Base-by-base conservation (phyloP, 2,888 invertebrate genomes). In the Stenoptilia bipunctidactyla region DNA sequence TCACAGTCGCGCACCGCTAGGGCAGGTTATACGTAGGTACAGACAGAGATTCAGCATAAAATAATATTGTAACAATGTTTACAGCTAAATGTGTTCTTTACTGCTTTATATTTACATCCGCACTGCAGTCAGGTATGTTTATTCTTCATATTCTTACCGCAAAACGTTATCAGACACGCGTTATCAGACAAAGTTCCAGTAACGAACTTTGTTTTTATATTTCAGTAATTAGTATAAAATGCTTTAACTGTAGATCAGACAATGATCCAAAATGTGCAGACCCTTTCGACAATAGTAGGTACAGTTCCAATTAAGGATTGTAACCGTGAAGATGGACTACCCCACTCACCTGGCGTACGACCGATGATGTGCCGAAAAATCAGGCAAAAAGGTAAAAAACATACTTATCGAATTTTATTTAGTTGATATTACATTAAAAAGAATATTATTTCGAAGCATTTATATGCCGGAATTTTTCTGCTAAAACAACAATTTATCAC, bases 321-420 rank as follows among this genome's bases (percentile, higher is more conserved):
- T 53, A 85, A 77, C 38, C 87, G 89, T 56, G 86, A 84, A 43
- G 74, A 66, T 10, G 86, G 87, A 5, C 66, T 92, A 25, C 61
- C 82, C 0, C 91, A 92, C 67, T 76, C 93, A 41, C 89, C 88
- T 1, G 90, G 89, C 13, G 83, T 90, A 0, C 83, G 85, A 34
- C 88, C 96, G 0, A 92, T 91, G 9, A 94, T 96, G 93, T 96
- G 96, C 65, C 87, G 96, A 35, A 96, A 96, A 85, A 93, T 94
- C 42, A 84, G 96, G 42, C 96, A 96, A 67, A 96, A 96, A 89
- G 92, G 93, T 92, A 52, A 12, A 27, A 42, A n/a, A 8, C n/a
- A n/a, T n/a, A n/a, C n/a, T n/a, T n/a, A n/a, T n/a, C 10, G 6
- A 27, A 8, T 6, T 8, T 9, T n/a, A n/a, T n/a, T n/a, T n/a